Evolutionary conservation across 2,797 vertebrate genomes (phyloP), one percentile per base, ranked within the genome.

Genomic region (Phoebastria nigripes): DNA sequence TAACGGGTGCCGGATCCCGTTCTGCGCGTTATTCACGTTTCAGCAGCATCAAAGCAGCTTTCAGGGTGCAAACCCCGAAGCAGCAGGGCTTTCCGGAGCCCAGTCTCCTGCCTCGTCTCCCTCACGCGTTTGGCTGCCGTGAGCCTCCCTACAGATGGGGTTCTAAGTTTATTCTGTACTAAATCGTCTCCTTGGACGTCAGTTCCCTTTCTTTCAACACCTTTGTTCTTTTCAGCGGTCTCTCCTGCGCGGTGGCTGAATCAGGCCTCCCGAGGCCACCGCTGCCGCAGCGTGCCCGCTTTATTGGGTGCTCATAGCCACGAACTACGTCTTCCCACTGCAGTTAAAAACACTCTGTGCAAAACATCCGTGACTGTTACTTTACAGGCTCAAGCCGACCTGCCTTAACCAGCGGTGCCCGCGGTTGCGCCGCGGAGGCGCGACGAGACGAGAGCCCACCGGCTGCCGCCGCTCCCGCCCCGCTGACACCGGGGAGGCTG

Each of bases 141-240:
- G 35, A 35, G 20, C 61, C 29, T 1, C 28, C 56, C 61, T 15
- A 17, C 8, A 3, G 5, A 8, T 1, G 21, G 39, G 31, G 14
- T 21, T 19, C 4, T 8, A 15, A 12, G 4, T 29, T 20, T 13
- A 20, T 44, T 66, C 14, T 31, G 21, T 6, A 7, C 31, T 31
- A 8, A 21, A 3, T 0, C 2, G 6, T 9, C 41, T 42, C 51
- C 21, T 2, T 0, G 70, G 15, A 3, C 28, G 8, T 1, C 35
- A 8, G 49, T 4, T 12, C 65, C 16, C 12, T 47, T 51, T 19
- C 24, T 19, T 21, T 19, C 44, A 19, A 51, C 28, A 20, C 24
- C 7, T 51, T 11, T 4, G 28, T 8, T 73, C 5, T 25, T 39
- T 9, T 1, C 4, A 2, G 18, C 8, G 2, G 4, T 5, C 8